Conservation (phyloP, 2,113 vertebrate genomes). For the Brevimyrus niger region DNA sequence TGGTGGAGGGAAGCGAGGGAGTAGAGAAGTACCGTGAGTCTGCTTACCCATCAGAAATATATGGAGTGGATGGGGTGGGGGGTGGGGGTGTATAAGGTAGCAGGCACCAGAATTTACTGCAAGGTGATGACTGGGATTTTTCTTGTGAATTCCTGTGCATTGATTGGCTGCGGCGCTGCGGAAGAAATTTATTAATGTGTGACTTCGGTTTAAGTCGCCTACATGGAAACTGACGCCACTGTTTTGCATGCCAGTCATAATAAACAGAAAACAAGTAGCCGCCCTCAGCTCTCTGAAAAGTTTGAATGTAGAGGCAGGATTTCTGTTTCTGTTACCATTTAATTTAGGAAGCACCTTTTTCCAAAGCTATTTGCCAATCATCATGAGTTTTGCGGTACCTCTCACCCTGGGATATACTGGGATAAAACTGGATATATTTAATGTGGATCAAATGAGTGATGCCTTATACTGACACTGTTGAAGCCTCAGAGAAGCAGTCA, state of each 20-base stretch:
- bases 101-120: not conserved
- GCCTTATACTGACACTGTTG: not conserved
- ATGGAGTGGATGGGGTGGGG: not conserved
- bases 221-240: not conserved
- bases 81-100: not conserved
- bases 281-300: not conserved
- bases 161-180: not conserved
- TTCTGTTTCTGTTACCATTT: not conserved
- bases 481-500: not conserved
- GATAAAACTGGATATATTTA: not conserved
- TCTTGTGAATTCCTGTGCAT: not conserved
- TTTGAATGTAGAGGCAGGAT: not conserved
- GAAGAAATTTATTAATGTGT: not conserved
- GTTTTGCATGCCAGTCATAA: not conserved
- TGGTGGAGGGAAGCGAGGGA: slow-evolving; percentile 25
- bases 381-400: not conserved
- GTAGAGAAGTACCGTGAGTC: slow-evolving; percentile 10
- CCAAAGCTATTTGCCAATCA: not conserved
- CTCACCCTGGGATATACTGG: not conserved
- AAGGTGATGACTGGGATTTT: not conserved
- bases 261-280: not conserved
- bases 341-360: not conserved
- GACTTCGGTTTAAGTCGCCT: not conserved
- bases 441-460: not conserved
- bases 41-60: slow-evolving; percentile 20